Evolutionary conservation across 2,797 vertebrate genomes (phyloP).

Genomic region (Sebastes melanostomus): DNA sequence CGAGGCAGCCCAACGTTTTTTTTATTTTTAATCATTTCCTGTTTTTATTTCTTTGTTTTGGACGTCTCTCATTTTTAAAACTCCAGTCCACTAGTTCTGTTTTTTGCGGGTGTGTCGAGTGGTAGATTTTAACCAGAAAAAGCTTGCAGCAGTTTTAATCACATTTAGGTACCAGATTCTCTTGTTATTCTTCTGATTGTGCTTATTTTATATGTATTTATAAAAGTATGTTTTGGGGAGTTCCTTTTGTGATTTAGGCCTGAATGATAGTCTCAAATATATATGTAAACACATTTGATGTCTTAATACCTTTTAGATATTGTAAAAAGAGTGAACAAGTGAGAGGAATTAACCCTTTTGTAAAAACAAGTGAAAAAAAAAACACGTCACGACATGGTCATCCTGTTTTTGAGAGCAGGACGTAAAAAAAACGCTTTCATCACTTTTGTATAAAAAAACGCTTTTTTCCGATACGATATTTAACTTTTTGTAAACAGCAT

Average conservation of each 20-base stretch:
- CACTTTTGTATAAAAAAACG: slow-evolving; percentile 82
- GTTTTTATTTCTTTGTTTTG: neutral
- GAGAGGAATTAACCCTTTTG: slow-evolving; percentile 77
- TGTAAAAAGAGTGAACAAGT: slow-evolving; percentile 81
- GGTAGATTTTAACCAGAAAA: slow-evolving; percentile 75
- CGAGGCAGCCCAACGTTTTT: slow-evolving; percentile 26
- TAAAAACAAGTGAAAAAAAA: slow-evolving; percentile 68
- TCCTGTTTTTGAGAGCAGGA: slow-evolving; percentile 78
- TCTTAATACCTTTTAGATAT: slow-evolving; percentile 87
- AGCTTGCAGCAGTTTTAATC: slow-evolving; percentile 77
- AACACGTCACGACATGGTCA: slow-evolving; percentile 34
- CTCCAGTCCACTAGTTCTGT: slow-evolving; percentile 62
- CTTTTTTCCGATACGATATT: slow-evolving; percentile 84
- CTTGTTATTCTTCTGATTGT: slow-evolving; percentile 77
- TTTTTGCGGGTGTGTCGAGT: slow-evolving; percentile 68
- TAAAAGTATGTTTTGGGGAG: slow-evolving; percentile 75
- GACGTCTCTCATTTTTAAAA: slow-evolving; percentile 45
- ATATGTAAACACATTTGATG: slow-evolving; percentile 84
- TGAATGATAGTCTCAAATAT: slow-evolving; percentile 83
- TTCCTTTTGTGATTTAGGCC: slow-evolving; percentile 83
- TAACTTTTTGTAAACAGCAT: slow-evolving; percentile 83
- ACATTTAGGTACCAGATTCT: slow-evolving; percentile 76
- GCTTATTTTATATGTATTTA: slow-evolving; percentile 86
- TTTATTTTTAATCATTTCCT: neutral
- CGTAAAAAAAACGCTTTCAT: slow-evolving; percentile 65